phyloP scores from a whole-genome alignment of 2,113 vertebrate species.

The Hassar affinis region DNA sequence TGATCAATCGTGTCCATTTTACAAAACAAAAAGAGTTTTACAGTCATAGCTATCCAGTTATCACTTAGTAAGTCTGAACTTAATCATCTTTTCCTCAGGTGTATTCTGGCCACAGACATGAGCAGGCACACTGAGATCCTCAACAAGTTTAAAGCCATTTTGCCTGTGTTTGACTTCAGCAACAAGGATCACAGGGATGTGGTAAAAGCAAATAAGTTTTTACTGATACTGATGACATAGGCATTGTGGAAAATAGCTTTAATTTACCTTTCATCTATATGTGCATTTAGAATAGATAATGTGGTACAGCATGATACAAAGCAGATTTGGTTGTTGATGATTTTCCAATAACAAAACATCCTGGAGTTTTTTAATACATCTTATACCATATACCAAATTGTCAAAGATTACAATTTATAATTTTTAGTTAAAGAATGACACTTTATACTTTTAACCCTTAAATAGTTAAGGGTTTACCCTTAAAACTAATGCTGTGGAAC shows the following conservation, averaged over 20 bases:
- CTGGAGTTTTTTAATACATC: background rate
- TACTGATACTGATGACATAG: background rate
- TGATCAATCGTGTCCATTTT: conserved; percentile 27
- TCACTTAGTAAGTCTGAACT: background rate
- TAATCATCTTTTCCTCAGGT: conserved; percentile 60
- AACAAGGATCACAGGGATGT: conserved; percentile 76
- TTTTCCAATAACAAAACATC: background rate
- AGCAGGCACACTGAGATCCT: conserved; percentile 75
- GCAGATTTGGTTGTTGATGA: background rate
- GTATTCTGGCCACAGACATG: conserved; percentile 79
- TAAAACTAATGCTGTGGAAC: background rate
- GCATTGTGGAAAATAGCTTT: background rate
- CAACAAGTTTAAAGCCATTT: conserved; percentile 73
- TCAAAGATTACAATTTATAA: background rate
- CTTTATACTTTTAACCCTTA: background rate
- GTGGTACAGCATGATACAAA: background rate
- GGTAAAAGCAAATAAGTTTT: conserved; percentile 62
- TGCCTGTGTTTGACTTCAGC: conserved; percentile 71
- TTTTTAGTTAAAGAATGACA: background rate
- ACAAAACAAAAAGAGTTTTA: background rate
- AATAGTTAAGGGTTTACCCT: background rate
- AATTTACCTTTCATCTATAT: background rate
- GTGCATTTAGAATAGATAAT: too few relatives aligned
- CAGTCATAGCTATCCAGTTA: background rate
- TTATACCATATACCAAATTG: too few relatives aligned